phyloP scores from a whole-genome alignment of 1,140 invertebrate species.

The Limonius californicus region DNA sequence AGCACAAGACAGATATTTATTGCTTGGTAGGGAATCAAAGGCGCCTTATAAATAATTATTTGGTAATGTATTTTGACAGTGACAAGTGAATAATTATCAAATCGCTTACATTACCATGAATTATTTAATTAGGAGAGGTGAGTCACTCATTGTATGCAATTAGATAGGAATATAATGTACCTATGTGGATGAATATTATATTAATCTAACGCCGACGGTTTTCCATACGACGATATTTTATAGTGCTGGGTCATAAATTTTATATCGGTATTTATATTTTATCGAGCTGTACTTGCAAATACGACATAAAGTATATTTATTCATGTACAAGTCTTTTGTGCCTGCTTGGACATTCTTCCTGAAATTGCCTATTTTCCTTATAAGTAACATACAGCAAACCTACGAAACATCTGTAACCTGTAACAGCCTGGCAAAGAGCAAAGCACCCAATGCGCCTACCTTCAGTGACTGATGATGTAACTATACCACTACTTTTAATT shows the following conservation, averaged over 20 bases:
- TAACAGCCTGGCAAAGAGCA: no score
- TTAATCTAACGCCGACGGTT: conserved; percentile 9
- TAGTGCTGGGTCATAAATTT: not conserved
- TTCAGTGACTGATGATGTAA: no score
- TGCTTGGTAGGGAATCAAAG: not conserved
- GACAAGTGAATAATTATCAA: not conserved
- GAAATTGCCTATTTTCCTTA: not conserved
- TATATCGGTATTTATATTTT: conserved; percentile 13
- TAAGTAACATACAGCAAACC: not conserved
- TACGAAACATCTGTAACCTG: not conserved
- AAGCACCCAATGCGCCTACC: no score
- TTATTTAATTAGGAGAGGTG: conserved; percentile 5
- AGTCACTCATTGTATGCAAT: conserved; percentile 1
- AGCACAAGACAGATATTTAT: no score
- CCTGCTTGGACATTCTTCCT: not conserved
- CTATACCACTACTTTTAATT: no score
- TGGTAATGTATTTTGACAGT: not conserved
- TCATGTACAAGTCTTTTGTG: conserved; percentile 6
- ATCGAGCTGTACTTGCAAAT: not conserved
- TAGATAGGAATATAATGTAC: not conserved
- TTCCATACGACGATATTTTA: not conserved
- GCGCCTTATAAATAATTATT: conserved; percentile 6
- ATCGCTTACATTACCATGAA: not conserved
- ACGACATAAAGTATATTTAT: conserved; percentile 3
- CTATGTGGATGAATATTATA: not conserved